These are phyloP conservation scores for Nephrotoma appendiculata DNA, from an alignment of 2,888 invertebrate species.

Conservation along the genomic window DNA sequence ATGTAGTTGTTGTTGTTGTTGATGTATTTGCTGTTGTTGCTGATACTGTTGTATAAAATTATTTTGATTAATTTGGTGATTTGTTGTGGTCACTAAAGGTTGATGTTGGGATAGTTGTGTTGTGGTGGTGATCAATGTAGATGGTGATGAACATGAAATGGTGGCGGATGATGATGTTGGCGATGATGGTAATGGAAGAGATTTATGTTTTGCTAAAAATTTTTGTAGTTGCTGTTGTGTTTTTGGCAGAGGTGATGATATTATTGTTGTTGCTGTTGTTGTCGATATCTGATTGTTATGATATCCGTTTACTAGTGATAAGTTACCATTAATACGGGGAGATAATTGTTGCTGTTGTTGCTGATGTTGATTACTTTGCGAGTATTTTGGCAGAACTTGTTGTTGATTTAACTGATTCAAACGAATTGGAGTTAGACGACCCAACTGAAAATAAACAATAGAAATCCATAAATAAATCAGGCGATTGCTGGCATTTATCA, in stretches of 20 bases:
- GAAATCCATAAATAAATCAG: not conserved
- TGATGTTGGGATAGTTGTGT: not conserved
- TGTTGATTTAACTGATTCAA: slow-evolving; percentile 3
- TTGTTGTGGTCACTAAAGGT: not conserved
- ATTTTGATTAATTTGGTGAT: not conserved
- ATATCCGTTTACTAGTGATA: not conserved
- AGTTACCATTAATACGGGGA: not conserved
- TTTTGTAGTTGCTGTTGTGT: not conserved
- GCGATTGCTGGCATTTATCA: not conserved
- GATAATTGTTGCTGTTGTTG: slow-evolving; percentile 15
- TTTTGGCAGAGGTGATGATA: not conserved
- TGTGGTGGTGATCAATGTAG: not conserved
- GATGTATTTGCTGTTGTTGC: not conserved
- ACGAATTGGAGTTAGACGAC: slow-evolving; percentile 11
- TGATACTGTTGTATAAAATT: not conserved
- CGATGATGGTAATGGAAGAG: not conserved
- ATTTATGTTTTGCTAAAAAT: not conserved
- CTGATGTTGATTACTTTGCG: slow-evolving; percentile 12
- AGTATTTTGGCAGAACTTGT: not conserved
- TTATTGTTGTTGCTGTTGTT: not conserved
- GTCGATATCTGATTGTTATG: not conserved
- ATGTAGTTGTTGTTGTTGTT: not conserved
- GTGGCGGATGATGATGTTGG: not conserved
- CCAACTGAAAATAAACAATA: slow-evolving; percentile 8
- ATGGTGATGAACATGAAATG: not conserved